These are phyloP conservation scores for Blastobasis lacticolella DNA, from an alignment of 2,888 invertebrate species.

Conservation along the genomic window DNA sequence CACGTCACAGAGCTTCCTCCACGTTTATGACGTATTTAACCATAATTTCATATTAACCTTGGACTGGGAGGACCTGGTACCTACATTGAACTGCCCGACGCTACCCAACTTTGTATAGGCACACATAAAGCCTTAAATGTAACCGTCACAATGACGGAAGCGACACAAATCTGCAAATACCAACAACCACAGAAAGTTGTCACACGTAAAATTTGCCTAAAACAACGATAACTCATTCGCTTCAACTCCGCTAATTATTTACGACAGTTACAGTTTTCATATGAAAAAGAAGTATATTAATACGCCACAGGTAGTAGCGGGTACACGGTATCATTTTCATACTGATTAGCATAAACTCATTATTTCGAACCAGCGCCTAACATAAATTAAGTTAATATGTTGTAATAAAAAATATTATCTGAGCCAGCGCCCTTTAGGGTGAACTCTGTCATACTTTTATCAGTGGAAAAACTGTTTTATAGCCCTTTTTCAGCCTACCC, in stretches of 20 bases:
- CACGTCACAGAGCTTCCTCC: no score
- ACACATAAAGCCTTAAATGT: no score
- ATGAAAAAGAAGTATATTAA: constrained; percentile 7
- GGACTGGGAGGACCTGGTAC: no score
- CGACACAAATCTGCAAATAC: no score
- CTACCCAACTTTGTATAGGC: no score
- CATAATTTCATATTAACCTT: no score
- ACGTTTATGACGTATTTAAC: no score
- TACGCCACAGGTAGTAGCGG: constrained; percentile 9
- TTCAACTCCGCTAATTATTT: constrained; percentile 11
- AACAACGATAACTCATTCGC: constrained; percentile 8
- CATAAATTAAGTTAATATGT: constrained; percentile 64
- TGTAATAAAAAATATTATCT: constrained; percentile 53
- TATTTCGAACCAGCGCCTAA: constrained; percentile 30
- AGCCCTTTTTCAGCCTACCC: constrained; percentile 2
- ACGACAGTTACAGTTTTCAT: constrained; percentile 1
- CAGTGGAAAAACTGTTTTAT: constrained; percentile 4
- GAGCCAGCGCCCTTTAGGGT: constrained; percentile 42
- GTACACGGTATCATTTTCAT: constrained; percentile 38
- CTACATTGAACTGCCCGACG: no score
- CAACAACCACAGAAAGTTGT: no score
- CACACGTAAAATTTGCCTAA: constrained; percentile 7
- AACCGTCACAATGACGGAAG: no score
- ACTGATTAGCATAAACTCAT: constrained; percentile 63
- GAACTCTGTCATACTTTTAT: constrained; percentile 12